Evolutionary conservation across 2,888 invertebrate species (phyloP), one percentile per base, ranked within the genome.

Genomic region (Magallana nippona): DNA sequence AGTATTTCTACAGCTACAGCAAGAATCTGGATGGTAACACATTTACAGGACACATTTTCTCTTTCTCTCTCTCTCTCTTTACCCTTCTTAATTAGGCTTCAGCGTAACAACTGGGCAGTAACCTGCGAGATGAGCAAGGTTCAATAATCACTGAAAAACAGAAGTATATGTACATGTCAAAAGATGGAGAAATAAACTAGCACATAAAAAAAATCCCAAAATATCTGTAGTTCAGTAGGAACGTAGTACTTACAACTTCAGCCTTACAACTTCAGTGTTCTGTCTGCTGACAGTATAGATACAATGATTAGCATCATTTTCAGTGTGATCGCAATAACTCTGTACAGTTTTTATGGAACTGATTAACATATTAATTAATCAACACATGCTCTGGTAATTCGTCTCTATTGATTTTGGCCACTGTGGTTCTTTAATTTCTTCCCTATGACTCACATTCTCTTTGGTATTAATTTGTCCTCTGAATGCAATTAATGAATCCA

Each of bases 331-430:
- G 27, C 71, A 19, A 63, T 22, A 63, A 71, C 19, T 2, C 32
- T 71, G 13, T 71, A 71, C 32, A 71, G 71, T 71, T 71, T 71
- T 71, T 71, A 71, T 71, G 71, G 71, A 71, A 71, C 71, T 71
- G 71, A 71, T 71, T 71, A 71, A 71, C 71, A 71, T 71, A 71
- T 71, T 71, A 71, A 71, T 71, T 71, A 71, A 71, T 71, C 71
- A 71, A 71, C 71, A 71, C 71, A 71, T 71, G 71, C 71, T 71
- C 71, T 71, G 71, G 71, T 71, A 71, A 71, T 71, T 71, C 71
- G 22, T 71, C 71, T 71, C 22, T 71, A 71, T 71, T 71, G 71
- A 71, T 71, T 71, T 71, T 71, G 71, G 71, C 71, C 71, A 71
- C 27, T 71, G 71, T 27, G 71, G 71, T 71, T 71, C 71, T 71